phyloP scores from a whole-genome alignment of 2,797 vertebrate genomes.

The Siniperca obscura region DNA sequence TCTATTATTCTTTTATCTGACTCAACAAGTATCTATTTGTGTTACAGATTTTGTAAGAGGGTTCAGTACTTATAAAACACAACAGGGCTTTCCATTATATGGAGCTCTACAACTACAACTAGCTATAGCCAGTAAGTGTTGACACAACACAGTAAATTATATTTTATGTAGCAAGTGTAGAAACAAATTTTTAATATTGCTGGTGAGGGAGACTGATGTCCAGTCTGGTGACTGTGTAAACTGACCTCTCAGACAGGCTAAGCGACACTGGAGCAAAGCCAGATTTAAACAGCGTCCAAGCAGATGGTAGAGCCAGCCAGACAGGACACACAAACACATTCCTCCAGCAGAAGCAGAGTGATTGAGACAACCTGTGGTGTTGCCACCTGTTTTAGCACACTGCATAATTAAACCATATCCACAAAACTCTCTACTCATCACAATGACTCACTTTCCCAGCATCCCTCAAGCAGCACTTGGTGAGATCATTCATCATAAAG shows the following conservation, averaged over 20 bases:
- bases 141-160: neutral
- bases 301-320: constrained; percentile 77
- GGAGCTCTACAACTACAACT: neutral
- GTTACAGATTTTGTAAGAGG: neutral
- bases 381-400: constrained; percentile 80
- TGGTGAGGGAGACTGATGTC: constrained; percentile 27
- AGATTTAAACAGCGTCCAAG: constrained; percentile 59
- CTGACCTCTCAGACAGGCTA: constrained; percentile 75
- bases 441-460: constrained; percentile 76
- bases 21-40: neutral
- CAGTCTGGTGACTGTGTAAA: constrained; percentile 37
- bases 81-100: neutral
- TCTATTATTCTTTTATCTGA: neutral
- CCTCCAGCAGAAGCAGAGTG: constrained; percentile 64
- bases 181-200: neutral
- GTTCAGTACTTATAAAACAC: neutral
- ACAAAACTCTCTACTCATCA: constrained; percentile 57
- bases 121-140: neutral
- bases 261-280: constrained; percentile 71
- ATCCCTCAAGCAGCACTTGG: constrained; percentile 56
- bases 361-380: constrained; percentile 74
- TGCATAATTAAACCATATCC: constrained; percentile 79
- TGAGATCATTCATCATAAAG: constrained; percentile 52
- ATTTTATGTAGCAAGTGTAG: neutral
- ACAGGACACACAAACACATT: constrained; percentile 68